A percentile compares a stretch with the other conserved stretches of the same genome.
Evolutionary conservation across 2,797 vertebrate species (phyloP).

Genomic region (Cirrhinus mrigala): DNA sequence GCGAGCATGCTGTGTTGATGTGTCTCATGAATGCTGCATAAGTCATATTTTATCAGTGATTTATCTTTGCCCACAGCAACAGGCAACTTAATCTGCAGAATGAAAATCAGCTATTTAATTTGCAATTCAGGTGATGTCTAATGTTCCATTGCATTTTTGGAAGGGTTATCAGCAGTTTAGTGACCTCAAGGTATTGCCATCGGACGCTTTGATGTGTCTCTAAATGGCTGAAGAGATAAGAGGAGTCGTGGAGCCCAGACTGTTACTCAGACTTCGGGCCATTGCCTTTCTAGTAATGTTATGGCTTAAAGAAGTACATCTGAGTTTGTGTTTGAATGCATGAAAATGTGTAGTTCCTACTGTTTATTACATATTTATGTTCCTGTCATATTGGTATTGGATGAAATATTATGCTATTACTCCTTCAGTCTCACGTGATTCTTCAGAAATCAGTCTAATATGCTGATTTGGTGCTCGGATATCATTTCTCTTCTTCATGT

Average conservation of each 20-base stretch:
- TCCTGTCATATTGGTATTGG: background rate
- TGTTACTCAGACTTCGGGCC: background rate
- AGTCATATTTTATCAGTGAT: constrained; percentile 27
- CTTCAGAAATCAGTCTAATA: background rate
- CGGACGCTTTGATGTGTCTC: constrained; percentile 22
- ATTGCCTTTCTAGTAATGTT: constrained; percentile 21
- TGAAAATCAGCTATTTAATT: constrained; percentile 27
- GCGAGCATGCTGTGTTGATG: background rate
- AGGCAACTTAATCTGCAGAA: constrained; percentile 19
- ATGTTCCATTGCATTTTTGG: constrained; percentile 19
- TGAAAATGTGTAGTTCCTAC: background rate
- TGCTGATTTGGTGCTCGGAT: background rate
- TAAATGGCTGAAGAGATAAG: constrained; percentile 22
- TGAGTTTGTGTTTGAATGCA: background rate
- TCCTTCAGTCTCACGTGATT: background rate
- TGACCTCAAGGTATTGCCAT: background rate
- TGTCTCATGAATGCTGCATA: constrained; percentile 28
- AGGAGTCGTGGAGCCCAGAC: background rate
- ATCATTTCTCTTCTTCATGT: background rate
- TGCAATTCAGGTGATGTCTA: constrained; percentile 7
- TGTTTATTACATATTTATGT: background rate
- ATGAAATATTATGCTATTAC: background rate
- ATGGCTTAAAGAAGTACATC: background rate
- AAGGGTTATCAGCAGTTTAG: background rate
- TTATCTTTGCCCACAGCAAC: constrained; percentile 37